Percentiles rank a stretch among this genome's conserved stretches.
phyloP scores from a whole-genome alignment of 2,797 vertebrate species.

The Acanthopagrus latus region DNA sequence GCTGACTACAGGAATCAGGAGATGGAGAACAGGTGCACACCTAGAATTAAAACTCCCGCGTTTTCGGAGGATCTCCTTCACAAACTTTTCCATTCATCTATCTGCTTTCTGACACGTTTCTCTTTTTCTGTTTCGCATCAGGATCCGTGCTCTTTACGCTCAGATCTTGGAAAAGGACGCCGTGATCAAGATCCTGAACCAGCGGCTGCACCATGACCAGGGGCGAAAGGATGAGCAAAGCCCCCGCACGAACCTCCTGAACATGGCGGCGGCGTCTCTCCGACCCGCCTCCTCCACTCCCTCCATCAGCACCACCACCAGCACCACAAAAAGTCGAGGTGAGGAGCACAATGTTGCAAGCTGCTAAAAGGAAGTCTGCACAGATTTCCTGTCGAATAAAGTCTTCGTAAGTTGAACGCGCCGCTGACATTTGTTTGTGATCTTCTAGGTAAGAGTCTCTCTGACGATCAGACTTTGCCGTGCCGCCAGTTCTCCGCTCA shows the following conservation, averaged over 20 bases:
- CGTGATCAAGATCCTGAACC: constrained; percentile 95
- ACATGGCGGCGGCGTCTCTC: constrained; percentile 82
- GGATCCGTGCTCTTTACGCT: constrained; percentile 94
- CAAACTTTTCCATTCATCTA: background rate
- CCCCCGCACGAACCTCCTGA: constrained; percentile 60
- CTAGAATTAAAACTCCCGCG: background rate
- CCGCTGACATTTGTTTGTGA: constrained; percentile 20
- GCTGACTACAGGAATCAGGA: constrained; percentile 93
- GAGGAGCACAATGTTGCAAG: constrained; percentile 43
- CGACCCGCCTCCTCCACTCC: constrained; percentile 90
- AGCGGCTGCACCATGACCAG: constrained; percentile 92
- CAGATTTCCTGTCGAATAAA: no score
- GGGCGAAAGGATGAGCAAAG: constrained; percentile 70
- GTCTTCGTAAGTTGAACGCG: background rate
- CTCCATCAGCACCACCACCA: constrained; percentile 79
- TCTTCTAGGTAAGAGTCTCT: constrained; percentile 81
- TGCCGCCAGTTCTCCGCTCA: constrained; percentile 59
- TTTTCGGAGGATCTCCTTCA: background rate
- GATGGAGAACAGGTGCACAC: constrained; percentile 94
- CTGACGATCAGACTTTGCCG: constrained; percentile 81
- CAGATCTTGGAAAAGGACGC: constrained; percentile 98
- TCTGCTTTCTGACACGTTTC: constrained; percentile 3
- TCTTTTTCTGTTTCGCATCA: constrained; percentile 54
- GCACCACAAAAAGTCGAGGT: constrained; percentile 82
- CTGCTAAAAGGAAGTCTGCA: background rate